phyloP scores from a whole-genome alignment of 2,113 vertebrate genomes.

The Camarhynchus parvulus region DNA sequence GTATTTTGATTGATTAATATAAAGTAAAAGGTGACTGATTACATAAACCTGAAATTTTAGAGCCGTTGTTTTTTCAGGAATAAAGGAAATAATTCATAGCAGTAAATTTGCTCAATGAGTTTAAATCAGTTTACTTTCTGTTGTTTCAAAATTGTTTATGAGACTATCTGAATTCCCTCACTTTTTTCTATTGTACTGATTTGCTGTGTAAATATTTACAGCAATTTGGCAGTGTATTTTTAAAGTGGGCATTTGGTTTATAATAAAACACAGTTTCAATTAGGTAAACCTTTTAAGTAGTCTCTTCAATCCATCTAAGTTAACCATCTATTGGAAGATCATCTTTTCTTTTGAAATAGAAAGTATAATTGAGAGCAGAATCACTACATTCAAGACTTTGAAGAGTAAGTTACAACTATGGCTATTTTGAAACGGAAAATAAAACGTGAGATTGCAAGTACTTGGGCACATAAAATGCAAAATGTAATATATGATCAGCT shows the following conservation, averaged over 20 bases:
- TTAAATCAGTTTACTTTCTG: neutral
- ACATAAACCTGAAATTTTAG: neutral
- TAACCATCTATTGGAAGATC: neutral
- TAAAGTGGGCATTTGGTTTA: neutral
- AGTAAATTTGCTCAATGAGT: neutral
- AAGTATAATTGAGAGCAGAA: neutral
- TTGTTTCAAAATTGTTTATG: neutral
- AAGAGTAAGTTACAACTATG: neutral
- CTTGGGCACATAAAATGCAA: neutral
- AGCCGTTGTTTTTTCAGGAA: neutral
- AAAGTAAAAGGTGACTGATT: neutral
- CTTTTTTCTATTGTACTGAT: neutral
- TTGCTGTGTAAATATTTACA: neutral
- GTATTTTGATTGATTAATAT: neutral
- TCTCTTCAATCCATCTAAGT: neutral
- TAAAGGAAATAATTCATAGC: neutral
- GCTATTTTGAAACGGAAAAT: neutral
- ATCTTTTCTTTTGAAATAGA: neutral
- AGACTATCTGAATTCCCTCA: neutral
- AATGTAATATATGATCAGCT: neutral
- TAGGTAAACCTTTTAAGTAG: neutral
- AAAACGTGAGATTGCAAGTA: neutral
- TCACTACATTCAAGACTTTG: neutral
- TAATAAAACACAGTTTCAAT: neutral
- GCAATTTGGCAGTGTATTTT: neutral